phyloP scores from a whole-genome alignment of 2,888 invertebrate species.

The Ariolimax columbianus region DNA sequence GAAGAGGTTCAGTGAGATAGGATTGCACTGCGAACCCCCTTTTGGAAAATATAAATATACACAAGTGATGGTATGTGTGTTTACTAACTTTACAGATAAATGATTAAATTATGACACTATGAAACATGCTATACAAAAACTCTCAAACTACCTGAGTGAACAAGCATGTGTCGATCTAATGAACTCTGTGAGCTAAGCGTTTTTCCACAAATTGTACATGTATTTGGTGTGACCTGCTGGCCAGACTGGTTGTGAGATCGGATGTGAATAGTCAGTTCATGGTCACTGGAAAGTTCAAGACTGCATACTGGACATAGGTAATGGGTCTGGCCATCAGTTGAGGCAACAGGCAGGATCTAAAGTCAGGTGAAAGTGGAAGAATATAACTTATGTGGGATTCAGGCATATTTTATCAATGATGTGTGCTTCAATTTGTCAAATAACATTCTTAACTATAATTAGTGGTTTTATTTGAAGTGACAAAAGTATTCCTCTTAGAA shows the following conservation, averaged over 20 bases:
- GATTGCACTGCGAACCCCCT: no score
- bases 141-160: slow-evolving; percentile 82
- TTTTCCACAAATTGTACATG: slow-evolving; percentile 85
- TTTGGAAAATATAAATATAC: no score
- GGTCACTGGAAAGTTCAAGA: slow-evolving; percentile 82
- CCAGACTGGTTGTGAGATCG: slow-evolving; percentile 79
- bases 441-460: no score
- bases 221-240: slow-evolving; percentile 73
- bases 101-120: neutral
- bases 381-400: neutral
- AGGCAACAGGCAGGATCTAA: slow-evolving; percentile 75
- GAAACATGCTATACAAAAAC: neutral
- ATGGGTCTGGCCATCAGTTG: slow-evolving; percentile 66
- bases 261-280: slow-evolving; percentile 86
- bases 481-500: neutral
- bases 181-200: slow-evolving; percentile 87
- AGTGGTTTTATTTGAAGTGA: neutral
- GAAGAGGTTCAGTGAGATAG: no score
- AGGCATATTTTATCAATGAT: neutral
- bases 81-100: no score
- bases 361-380: slow-evolving; percentile 29
- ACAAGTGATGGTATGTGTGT: no score
- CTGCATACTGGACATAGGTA: slow-evolving; percentile 85
- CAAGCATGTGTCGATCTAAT: slow-evolving; percentile 88
- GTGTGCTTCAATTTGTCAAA: no score